Evolutionary conservation across 1,140 invertebrate species (phyloP).

Genomic region (Pomacea maculata): DNA sequence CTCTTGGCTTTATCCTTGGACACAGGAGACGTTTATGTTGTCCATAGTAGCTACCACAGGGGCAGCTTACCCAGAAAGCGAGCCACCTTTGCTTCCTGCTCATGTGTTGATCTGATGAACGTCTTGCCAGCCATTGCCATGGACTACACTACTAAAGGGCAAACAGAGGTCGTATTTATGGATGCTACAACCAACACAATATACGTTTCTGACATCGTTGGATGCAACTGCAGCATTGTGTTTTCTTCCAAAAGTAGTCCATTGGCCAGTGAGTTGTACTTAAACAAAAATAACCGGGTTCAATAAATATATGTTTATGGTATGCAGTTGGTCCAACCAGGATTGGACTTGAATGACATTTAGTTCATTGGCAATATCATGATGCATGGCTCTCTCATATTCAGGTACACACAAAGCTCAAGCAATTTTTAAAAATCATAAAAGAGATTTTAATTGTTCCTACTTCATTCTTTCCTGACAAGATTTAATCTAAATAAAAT

Average conservation of each 20-base stretch:
- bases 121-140: conserved; percentile 39
- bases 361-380: too few species aligned
- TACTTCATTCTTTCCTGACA: too few species aligned
- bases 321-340: too few species aligned
- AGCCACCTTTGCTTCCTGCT: conserved; percentile 4
- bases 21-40: not conserved
- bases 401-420: too few species aligned
- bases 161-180: conserved; percentile 75
- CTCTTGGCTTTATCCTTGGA: conserved; percentile 20
- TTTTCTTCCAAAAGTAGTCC: conserved; percentile 55
- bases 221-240: conserved; percentile 74
- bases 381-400: too few species aligned
- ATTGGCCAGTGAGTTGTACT: conserved; percentile 1
- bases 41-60: conserved; percentile 2
- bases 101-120: conserved; percentile 20
- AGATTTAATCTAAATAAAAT: too few species aligned
- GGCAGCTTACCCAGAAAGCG: conserved; percentile 10
- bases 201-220: conserved; percentile 73
- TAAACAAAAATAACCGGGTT: too few species aligned
- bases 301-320: too few species aligned
- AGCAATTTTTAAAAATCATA: too few species aligned
- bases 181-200: conserved; percentile 72
- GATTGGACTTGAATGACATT: too few species aligned
- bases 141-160: conserved; percentile 72
- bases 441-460: too few species aligned